Percentiles rank a stretch among this genome's conserved stretches.
These are phyloP conservation scores for Stenotaenia linearis DNA, from an alignment of 2,888 invertebrate genomes.

Conservation along the genomic window DNA sequence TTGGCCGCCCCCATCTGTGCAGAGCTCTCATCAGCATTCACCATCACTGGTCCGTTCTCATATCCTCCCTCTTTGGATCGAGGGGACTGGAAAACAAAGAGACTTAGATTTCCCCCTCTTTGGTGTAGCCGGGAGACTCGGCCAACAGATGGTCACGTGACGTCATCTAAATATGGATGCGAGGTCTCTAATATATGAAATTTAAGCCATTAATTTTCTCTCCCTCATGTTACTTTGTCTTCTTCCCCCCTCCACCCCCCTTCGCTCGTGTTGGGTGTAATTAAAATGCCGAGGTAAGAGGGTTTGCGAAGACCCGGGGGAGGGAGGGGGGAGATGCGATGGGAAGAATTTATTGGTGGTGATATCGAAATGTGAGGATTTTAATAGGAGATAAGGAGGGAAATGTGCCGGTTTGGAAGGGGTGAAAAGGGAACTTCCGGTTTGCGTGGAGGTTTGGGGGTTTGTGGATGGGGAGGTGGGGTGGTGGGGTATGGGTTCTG, in stretches of 20 bases:
- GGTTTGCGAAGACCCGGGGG: neutral
- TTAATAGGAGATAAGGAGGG: too few species aligned
- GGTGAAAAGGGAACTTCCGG: too few species aligned
- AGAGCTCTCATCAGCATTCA: slow-evolving; percentile 6
- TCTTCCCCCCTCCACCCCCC: neutral
- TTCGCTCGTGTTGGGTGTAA: neutral
- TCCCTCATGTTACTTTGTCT: neutral
- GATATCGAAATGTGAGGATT: too few species aligned
- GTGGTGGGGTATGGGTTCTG: too few species aligned
- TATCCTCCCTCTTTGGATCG: neutral
- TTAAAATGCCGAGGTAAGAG: slow-evolving; percentile 1
- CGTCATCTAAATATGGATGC: slow-evolving; percentile 6
- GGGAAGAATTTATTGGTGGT: neutral
- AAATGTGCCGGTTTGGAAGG: too few species aligned
- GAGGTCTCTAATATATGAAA: neutral
- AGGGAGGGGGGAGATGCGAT: neutral
- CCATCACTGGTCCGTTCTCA: slow-evolving; percentile 4
- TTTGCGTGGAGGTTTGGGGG: too few species aligned
- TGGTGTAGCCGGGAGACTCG: neutral
- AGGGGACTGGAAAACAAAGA: neutral
- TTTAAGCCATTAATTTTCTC: slow-evolving; percentile 8
- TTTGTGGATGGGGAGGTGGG: too few species aligned
- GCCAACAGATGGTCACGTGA: slow-evolving; percentile 6
- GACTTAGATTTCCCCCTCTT: neutral
- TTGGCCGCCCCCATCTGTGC: neutral